Evolutionary conservation across 2,113 vertebrate species (phyloP).

Genomic region (Epinephelus moara): DNA sequence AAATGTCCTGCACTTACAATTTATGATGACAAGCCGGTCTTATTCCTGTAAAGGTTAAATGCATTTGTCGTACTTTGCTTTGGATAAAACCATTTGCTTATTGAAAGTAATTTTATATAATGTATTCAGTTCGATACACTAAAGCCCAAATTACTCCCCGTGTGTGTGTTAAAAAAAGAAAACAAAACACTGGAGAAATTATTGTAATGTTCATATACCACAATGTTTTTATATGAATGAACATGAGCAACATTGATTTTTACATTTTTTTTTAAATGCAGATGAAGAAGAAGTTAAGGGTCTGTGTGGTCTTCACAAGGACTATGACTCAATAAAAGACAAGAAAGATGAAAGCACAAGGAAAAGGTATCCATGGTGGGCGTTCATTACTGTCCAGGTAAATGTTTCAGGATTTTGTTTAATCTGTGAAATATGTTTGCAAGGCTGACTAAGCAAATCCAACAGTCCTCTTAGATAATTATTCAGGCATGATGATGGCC

Average conservation of each 20-base stretch:
- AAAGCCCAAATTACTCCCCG: too few species aligned
- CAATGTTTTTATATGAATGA: background rate
- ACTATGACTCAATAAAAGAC: background rate
- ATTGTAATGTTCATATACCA: background rate
- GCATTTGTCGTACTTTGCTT: too few species aligned
- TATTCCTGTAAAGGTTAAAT: too few species aligned
- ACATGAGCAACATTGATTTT: background rate
- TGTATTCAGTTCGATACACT: too few species aligned
- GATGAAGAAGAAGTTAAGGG: constrained; percentile 75
- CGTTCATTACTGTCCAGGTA: constrained; percentile 40
- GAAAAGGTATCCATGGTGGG: constrained; percentile 77
- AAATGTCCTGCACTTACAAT: too few species aligned
- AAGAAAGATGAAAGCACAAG: rapidly evolving
- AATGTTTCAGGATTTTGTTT: constrained; percentile 13
- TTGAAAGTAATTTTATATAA: too few species aligned
- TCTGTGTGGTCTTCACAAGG: constrained; percentile 82
- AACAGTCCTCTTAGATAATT: background rate
- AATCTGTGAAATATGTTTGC: background rate
- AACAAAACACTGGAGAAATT: too few species aligned
- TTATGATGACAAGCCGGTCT: too few species aligned
- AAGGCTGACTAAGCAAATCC: background rate
- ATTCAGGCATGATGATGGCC: background rate
- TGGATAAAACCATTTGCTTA: too few species aligned
- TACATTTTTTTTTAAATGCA: constrained; percentile 40
- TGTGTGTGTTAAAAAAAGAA: too few species aligned